Evolutionary conservation across 1,140 invertebrate genomes (phyloP), one percentile per base, ranked within the genome.

Genomic region (Branchinecta lindahli): DNA sequence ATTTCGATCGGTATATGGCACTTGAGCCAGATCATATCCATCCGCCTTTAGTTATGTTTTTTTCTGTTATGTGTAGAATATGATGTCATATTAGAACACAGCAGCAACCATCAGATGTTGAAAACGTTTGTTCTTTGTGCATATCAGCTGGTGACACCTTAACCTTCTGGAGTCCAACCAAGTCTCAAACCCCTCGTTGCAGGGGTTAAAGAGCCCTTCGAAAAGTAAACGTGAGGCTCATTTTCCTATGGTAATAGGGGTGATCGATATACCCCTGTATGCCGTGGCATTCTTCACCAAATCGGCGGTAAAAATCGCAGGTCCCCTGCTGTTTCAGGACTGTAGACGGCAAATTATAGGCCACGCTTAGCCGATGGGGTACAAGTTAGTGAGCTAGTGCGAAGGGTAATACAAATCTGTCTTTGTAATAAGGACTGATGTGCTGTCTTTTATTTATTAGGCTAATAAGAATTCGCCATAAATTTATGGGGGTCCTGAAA

Each of bases 291-390:
- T 61, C 52, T 61, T 61, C 52, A 61, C 52, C 52, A 61, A 61
- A 61, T 61, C 52, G 52, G 52, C 52, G 52, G 52, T 61, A 61
- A 61, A 61, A 61, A 61, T 61, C 52, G 52, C 52, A 61, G 52
- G 52, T 61, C 6, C 52, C 52, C 52, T 20, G 52, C 52, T 61
- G 52, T 20, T 61, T 61, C 18, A 12, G 18, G 52, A 12, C 52
- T 12, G 18, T 61, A 20, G 52, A 12, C 52, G 18, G 52, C 52
- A 61, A 61, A 61, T 61, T 61, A 61, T 61, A 61, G 52, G 52
- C 52, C 52, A 61, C 52, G 52, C 18, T 61, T 20, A 15, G 52
- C 52, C 52, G 52, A 61, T 61, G 52, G 52, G 52, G 18, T 20
- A 15, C 18, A 20, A 61, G 52, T 61, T 61, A 15, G 52, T 61